phyloP scores from a whole-genome alignment of 2,888 invertebrate species.

The Leptinotarsa peninsularis region DNA sequence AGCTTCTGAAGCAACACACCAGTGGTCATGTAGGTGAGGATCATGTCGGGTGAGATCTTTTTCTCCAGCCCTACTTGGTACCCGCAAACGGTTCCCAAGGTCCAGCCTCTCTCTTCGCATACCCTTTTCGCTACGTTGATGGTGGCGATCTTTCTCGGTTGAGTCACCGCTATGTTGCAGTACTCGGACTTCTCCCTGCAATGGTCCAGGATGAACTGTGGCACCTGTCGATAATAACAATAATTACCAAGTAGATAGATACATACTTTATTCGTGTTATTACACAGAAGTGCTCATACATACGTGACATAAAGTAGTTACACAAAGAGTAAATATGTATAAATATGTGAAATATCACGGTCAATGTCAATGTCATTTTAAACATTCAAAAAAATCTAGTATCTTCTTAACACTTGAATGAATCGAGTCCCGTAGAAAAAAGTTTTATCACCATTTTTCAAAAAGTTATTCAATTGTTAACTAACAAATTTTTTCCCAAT shows the following conservation, averaged over 20 bases:
- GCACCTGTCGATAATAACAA: slow-evolving; percentile 60
- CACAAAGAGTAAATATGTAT: no score
- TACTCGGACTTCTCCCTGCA: slow-evolving; percentile 72
- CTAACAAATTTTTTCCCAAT: no score
- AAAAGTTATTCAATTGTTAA: no score
- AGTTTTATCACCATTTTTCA: no score
- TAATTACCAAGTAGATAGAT: neutral
- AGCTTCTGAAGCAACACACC: slow-evolving; percentile 86
- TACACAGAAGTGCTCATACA: no score
- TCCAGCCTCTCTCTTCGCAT: slow-evolving; percentile 85
- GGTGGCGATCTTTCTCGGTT: slow-evolving; percentile 94
- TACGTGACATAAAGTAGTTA: slow-evolving; percentile 69
- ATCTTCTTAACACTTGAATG: no score
- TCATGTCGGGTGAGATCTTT: slow-evolving; percentile 74
- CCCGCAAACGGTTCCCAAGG: slow-evolving; percentile 85
- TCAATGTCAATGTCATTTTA: no score
- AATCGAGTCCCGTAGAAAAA: no score
- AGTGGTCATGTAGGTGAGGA: slow-evolving; percentile 89
- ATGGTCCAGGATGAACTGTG: slow-evolving; percentile 92
- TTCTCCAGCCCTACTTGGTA: slow-evolving; percentile 86
- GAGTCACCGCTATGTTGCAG: slow-evolving; percentile 93
- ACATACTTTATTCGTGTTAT: neutral
- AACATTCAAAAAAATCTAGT: no score
- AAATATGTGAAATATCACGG: no score
- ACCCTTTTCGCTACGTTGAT: slow-evolving; percentile 89